Percentiles rank a stretch among this genome's conserved stretches.
These are phyloP conservation scores for Anser brachyrhynchus DNA, from an alignment of 2,113 vertebrate species.

Conservation along the genomic window DNA sequence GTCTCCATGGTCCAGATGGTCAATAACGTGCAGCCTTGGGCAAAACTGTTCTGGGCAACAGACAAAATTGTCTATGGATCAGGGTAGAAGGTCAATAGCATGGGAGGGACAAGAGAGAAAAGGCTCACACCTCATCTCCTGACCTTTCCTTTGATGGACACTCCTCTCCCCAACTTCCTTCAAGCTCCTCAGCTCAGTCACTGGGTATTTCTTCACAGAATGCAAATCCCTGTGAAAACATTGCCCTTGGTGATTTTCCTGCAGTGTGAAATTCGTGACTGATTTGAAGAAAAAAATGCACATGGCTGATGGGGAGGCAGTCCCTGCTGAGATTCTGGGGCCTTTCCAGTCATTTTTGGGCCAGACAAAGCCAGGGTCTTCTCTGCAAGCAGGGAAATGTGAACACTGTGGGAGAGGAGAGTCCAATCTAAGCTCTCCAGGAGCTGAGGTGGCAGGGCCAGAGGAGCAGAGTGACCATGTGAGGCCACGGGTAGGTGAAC, in stretches of 20 bases:
- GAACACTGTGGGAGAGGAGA: not conserved
- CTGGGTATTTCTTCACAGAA: not conserved
- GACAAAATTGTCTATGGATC: not conserved
- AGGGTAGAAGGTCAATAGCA: not conserved
- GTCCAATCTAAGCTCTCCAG: not conserved
- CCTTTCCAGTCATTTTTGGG: not conserved
- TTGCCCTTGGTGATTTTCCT: not conserved
- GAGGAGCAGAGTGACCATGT: not conserved
- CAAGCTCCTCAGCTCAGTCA: slow-evolving; percentile 8
- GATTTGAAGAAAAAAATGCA: not conserved
- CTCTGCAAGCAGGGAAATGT: not conserved
- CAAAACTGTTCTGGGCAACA: not conserved
- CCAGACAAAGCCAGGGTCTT: not conserved
- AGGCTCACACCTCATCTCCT: not conserved
- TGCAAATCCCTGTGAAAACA: not conserved
- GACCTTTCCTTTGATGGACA: not conserved
- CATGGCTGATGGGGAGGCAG: not conserved
- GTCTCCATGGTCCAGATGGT: not conserved
- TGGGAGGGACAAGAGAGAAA: not conserved
- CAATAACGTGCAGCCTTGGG: not conserved
- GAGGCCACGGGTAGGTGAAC: not conserved
- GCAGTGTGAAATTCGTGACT: not conserved
- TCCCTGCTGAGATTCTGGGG: not conserved
- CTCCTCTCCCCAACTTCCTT: slow-evolving; percentile 42
- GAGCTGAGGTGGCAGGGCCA: not conserved